A percentile compares a stretch with the other conserved stretches of the same genome.
Evolutionary conservation across 2,797 vertebrate genomes (phyloP).

Genomic region (Nyctibius grandis): DNA sequence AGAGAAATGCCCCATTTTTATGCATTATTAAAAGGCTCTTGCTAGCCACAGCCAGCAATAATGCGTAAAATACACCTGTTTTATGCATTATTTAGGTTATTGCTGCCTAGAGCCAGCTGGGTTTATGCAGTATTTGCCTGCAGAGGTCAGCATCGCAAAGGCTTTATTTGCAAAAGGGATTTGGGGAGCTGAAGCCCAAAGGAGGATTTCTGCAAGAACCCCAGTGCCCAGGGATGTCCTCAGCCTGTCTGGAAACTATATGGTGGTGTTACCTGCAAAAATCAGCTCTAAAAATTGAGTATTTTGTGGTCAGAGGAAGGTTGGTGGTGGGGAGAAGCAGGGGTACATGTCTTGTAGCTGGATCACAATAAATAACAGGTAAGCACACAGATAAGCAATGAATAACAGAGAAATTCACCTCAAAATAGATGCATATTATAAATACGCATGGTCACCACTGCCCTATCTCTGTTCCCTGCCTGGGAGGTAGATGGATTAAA

Average conservation of each 20-base stretch:
- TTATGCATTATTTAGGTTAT: neutral
- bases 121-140: neutral
- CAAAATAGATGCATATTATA: rapidly evolving
- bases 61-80: rapidly evolving
- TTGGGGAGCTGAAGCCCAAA: neutral
- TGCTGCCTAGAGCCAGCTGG: neutral
- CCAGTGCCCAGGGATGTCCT: neutral
- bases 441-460: rapidly evolving
- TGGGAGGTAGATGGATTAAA: neutral
- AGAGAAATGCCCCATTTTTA: neutral
- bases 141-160: conserved; percentile 20
- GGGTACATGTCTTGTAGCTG: neutral
- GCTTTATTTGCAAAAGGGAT: neutral
- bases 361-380: neutral
- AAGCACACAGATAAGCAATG: neutral
- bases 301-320: neutral
- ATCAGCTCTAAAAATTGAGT: neutral
- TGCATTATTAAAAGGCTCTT: neutral
- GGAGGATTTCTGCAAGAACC: neutral
- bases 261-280: neutral
- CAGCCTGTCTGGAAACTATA: neutral
- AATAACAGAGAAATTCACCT: neutral
- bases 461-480: neutral
- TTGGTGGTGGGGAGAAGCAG: neutral
- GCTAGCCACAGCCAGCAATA: neutral